These are phyloP conservation scores for Fistularia commersonii DNA, from an alignment of 2,797 vertebrate genomes.

Conservation along the genomic window DNA sequence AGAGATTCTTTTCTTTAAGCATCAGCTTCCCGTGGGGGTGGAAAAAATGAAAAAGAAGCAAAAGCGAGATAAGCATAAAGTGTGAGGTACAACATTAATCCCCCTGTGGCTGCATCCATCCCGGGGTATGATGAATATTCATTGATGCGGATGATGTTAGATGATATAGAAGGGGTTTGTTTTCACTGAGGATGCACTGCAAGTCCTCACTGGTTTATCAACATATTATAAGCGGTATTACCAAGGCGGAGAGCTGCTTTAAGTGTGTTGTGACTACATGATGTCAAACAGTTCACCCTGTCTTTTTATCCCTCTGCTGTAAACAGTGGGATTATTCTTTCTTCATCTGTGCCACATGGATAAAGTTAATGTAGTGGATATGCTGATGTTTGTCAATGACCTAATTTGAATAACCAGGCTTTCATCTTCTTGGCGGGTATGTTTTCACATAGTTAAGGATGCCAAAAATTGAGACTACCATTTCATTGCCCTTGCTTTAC, in stretches of 20 bases:
- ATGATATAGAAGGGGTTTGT: slow-evolving; percentile 19
- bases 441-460: slow-evolving; percentile 6
- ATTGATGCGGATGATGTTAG: slow-evolving; percentile 23
- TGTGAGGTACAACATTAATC: slow-evolving; percentile 13
- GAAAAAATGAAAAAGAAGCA: neutral
- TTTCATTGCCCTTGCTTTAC: slow-evolving; percentile 13
- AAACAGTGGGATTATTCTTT: slow-evolving; percentile 43
- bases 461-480: slow-evolving; percentile 10
- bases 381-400: slow-evolving; percentile 40
- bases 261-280: neutral
- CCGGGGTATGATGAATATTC: slow-evolving; percentile 39
- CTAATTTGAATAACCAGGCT: slow-evolving; percentile 49
- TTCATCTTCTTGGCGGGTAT: slow-evolving; percentile 25
- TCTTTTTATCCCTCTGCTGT: slow-evolving; percentile 13
- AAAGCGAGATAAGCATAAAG: slow-evolving; percentile 6
- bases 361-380: slow-evolving; percentile 20
- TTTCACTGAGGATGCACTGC: neutral
- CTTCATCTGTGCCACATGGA: slow-evolving; percentile 10
- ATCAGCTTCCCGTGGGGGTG: too few relatives aligned
- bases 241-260: neutral
- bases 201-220: slow-evolving; percentile 4
- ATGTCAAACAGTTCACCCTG: slow-evolving; percentile 3
- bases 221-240: slow-evolving; percentile 1
- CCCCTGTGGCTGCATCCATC: slow-evolving; percentile 19
- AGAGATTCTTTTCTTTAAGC: too few relatives aligned